A percentile compares a stretch with the other conserved stretches of the same genome.
These are phyloP conservation scores for Stenurella melanura DNA, from an alignment of 2,888 invertebrate genomes.

Conservation along the genomic window DNA sequence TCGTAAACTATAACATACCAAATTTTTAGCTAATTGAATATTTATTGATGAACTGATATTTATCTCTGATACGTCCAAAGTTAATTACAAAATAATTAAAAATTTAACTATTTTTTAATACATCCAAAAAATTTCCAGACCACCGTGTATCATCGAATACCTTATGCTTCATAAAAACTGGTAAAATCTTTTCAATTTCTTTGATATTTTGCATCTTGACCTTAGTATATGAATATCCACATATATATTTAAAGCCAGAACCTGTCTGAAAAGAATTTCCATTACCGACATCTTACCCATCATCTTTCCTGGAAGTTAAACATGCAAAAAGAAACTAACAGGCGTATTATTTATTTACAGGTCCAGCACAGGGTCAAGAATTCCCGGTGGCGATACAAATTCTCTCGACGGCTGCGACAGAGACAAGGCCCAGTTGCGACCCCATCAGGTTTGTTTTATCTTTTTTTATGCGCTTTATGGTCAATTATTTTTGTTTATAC, in stretches of 20 bases:
- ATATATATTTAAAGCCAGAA: conserved; percentile 31
- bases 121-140: too few species aligned
- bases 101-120: too few species aligned
- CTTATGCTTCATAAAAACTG: background rate
- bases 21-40: too few species aligned
- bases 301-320: conserved; percentile 37
- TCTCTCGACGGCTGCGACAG: conserved; percentile 58
- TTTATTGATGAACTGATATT: too few species aligned
- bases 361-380: conserved; percentile 63
- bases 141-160: too few species aligned
- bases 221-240: conserved; percentile 24
- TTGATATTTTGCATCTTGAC: conserved; percentile 31
- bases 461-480: conserved; percentile 5
- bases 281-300: conserved; percentile 32
- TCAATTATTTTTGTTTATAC: conserved; percentile 6
- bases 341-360: conserved; percentile 57
- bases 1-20: too few species aligned
- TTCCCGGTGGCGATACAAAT: conserved; percentile 61
- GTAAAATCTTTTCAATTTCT: background rate
- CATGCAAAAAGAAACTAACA: conserved; percentile 31
- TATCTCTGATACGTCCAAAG: too few species aligned
- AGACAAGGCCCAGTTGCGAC: conserved; percentile 59
- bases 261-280: conserved; percentile 43
- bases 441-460: conserved; percentile 50
- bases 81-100: too few species aligned